Evolutionary conservation across 2,888 invertebrate species (phyloP).

Genomic region (Drosophila limbata): DNA sequence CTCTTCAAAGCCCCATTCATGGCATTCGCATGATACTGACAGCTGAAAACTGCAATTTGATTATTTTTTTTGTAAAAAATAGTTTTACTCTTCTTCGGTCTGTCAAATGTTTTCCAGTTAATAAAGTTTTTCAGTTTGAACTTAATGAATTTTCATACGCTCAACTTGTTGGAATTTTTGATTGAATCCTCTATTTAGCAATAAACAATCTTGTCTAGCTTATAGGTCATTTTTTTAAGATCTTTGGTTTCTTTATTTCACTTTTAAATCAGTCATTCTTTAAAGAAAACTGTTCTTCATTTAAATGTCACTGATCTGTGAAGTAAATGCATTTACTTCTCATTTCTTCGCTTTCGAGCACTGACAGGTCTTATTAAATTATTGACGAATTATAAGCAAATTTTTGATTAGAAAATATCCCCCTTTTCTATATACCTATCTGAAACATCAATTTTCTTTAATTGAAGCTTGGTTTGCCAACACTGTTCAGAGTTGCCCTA

Average conservation of each 20-base stretch:
- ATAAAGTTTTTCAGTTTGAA: constrained; percentile 38
- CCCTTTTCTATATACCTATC: not conserved
- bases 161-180: constrained; percentile 18
- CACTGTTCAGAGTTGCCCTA: not conserved
- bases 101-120: constrained; percentile 41
- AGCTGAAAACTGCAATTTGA: constrained; percentile 75
- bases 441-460: not conserved
- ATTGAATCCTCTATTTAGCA: not conserved
- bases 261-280: not conserved
- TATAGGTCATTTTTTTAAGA: no score
- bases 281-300: not conserved
- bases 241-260: no score
- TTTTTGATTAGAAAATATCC: not conserved
- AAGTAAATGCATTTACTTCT: not conserved
- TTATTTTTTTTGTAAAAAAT: constrained; percentile 47
- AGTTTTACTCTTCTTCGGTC: constrained; percentile 10
- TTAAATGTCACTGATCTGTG: not conserved
- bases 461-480: not conserved
- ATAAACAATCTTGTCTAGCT: not conserved
- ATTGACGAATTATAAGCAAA: no score
- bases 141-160: constrained; percentile 35
- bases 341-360: no score
- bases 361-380: not conserved
- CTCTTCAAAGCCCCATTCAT: constrained; percentile 26
- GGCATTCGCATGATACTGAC: constrained; percentile 40